Conservation (phyloP, 2,113 vertebrate species). For the Fregetta grallaria region DNA sequence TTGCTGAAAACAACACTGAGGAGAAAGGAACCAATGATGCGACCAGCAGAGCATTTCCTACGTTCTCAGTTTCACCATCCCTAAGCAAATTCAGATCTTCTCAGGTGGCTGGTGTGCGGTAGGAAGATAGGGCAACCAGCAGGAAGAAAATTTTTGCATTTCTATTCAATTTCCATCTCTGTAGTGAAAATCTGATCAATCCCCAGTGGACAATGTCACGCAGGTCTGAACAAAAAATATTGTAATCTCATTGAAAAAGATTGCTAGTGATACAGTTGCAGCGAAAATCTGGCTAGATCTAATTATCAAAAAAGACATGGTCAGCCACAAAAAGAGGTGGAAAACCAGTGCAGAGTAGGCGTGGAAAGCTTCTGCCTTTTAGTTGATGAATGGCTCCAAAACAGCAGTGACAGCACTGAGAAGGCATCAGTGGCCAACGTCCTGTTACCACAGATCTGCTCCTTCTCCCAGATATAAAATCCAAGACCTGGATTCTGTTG, state of each 20-base stretch:
- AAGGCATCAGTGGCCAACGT: background rate
- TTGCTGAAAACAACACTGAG: background rate
- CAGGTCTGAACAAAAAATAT: background rate
- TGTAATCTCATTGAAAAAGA: background rate
- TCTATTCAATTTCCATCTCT: background rate
- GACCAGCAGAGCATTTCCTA: background rate
- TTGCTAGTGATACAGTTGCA: background rate
- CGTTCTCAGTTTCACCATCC: background rate
- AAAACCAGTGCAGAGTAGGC: background rate
- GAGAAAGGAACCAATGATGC: background rate
- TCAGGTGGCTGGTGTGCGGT: background rate
- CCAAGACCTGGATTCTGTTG: background rate
- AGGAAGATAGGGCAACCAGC: background rate
- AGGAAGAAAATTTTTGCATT: background rate
- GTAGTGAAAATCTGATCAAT: background rate
- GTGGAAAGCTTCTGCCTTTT: background rate
- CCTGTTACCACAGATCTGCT: background rate
- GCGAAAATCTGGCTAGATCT: background rate
- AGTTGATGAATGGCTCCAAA: background rate
- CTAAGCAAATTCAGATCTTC: background rate
- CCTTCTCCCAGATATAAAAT: background rate
- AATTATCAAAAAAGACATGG: background rate
- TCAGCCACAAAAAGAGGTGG: background rate
- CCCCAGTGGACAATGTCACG: background rate
- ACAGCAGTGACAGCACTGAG: background rate